A percentile compares a stretch with the other conserved stretches of the same genome.
Evolutionary conservation across 2,888 invertebrate genomes (phyloP).

Genomic region (Aelia acuminata): DNA sequence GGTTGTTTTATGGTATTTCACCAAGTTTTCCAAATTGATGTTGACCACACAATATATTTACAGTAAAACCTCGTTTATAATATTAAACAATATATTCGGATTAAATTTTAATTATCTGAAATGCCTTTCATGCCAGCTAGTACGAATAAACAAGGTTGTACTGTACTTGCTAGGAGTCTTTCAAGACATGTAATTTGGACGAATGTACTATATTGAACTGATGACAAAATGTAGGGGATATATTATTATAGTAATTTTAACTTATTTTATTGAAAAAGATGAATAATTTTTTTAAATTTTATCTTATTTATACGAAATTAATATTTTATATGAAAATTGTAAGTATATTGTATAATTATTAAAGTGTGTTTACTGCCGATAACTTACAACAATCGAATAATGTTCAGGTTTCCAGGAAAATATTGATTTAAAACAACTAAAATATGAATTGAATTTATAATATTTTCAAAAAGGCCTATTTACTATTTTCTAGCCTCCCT

Average conservation of each 20-base stretch:
- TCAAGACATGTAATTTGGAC: slow-evolving; percentile 51
- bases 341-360: slow-evolving; percentile 11
- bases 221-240: slow-evolving; percentile 43
- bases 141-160: too few species aligned
- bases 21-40: background rate
- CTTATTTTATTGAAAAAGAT: slow-evolving; percentile 52
- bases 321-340: slow-evolving; percentile 55
- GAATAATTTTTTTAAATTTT: slow-evolving; percentile 52
- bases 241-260: slow-evolving; percentile 50
- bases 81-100: too few species aligned
- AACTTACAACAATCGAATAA: slow-evolving; percentile 22
- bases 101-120: too few species aligned
- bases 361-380: slow-evolving; percentile 44
- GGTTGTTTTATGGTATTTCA: background rate
- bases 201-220: slow-evolving; percentile 51
- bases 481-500: slow-evolving; percentile 23
- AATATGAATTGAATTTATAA: slow-evolving; percentile 38
- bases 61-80: too few species aligned
- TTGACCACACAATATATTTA: slow-evolving; percentile 53
- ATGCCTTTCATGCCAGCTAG: too few species aligned
- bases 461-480: slow-evolving; percentile 54
- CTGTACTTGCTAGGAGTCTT: slow-evolving; percentile 54
- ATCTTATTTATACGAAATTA: slow-evolving; percentile 50
- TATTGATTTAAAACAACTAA: background rate
- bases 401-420: slow-evolving; percentile 12